Evolutionary conservation across 2,797 vertebrate genomes (phyloP).

Genomic region (Petrocephalus schoutedeni): DNA sequence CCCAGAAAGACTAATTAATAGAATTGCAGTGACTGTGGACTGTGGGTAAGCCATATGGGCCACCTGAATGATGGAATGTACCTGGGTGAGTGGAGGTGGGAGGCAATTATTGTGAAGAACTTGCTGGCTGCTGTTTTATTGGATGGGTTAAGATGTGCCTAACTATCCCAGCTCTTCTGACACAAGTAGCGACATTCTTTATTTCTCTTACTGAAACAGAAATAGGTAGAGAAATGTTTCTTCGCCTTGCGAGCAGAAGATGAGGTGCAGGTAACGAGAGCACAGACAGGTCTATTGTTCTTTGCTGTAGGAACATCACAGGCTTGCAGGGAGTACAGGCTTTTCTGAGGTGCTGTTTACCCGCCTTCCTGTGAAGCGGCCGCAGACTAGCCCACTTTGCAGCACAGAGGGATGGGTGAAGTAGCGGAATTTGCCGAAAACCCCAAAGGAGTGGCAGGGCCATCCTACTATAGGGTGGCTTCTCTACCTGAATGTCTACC

Average conservation of each 20-base stretch:
- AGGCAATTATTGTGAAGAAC: neutral
- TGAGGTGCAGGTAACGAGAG: neutral
- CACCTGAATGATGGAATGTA: neutral
- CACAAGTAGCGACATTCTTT: neutral
- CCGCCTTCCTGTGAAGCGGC: neutral
- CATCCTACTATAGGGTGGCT: neutral
- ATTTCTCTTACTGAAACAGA: neutral
- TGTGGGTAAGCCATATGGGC: neutral
- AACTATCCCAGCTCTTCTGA: neutral
- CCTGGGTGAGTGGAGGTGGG: neutral
- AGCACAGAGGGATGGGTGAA: neutral
- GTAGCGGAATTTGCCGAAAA: neutral
- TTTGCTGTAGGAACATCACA: neutral
- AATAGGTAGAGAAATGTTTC: neutral
- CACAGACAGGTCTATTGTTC: neutral
- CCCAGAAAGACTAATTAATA: neutral
- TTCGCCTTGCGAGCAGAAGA: neutral
- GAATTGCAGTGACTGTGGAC: neutral
- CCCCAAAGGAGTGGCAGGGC: neutral
- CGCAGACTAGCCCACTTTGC: neutral
- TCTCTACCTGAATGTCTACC: neutral
- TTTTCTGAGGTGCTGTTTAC: neutral
- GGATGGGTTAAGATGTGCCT: neutral
- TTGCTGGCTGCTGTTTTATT: neutral
- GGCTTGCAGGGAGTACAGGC: neutral